phyloP scores from a whole-genome alignment of 2,113 vertebrate species.

The Dromiciops gliroides region DNA sequence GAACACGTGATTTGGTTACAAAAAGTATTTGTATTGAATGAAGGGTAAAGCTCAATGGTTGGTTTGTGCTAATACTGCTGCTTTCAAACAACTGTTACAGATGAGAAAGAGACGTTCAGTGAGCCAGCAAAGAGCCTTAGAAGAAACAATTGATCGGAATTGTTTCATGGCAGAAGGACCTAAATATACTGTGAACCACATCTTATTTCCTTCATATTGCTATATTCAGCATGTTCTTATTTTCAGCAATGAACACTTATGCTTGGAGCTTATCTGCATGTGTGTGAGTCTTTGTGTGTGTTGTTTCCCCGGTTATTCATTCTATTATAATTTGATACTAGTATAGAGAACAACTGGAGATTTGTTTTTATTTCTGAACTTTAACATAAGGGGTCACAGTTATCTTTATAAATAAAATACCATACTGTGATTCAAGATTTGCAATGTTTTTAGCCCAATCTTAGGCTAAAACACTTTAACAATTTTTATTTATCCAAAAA shows the following conservation, averaged over 20 bases:
- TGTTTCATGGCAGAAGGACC: slow-evolving; percentile 75
- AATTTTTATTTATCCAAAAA: slow-evolving; percentile 52
- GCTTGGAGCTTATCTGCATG: slow-evolving; percentile 74
- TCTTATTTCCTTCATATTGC: slow-evolving; percentile 17
- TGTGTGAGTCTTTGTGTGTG: neutral
- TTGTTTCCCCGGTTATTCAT: slow-evolving; percentile 5
- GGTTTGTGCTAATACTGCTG: slow-evolving; percentile 66
- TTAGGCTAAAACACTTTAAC: slow-evolving; percentile 53
- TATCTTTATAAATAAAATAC: slow-evolving; percentile 56
- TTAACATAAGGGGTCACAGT: slow-evolving; percentile 28
- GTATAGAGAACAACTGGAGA: neutral
- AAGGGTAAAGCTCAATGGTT: slow-evolving; percentile 81
- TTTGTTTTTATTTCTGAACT: slow-evolving; percentile 54
- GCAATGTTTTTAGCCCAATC: slow-evolving; percentile 31
- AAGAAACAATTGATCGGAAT: slow-evolving; percentile 62
- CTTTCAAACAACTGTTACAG: slow-evolving; percentile 58
- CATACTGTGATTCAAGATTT: slow-evolving; percentile 38
- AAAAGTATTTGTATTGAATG: slow-evolving; percentile 79
- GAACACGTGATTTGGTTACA: slow-evolving; percentile 83
- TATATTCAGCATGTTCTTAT: neutral
- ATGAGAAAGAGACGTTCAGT: neutral
- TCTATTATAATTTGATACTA: slow-evolving; percentile 22
- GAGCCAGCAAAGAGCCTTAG: slow-evolving; percentile 51
- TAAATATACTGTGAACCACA: slow-evolving; percentile 65
- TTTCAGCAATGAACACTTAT: slow-evolving; percentile 46